These are phyloP conservation scores for Sinella curviseta DNA, from an alignment of 1,140 invertebrate genomes.

Conservation along the genomic window DNA sequence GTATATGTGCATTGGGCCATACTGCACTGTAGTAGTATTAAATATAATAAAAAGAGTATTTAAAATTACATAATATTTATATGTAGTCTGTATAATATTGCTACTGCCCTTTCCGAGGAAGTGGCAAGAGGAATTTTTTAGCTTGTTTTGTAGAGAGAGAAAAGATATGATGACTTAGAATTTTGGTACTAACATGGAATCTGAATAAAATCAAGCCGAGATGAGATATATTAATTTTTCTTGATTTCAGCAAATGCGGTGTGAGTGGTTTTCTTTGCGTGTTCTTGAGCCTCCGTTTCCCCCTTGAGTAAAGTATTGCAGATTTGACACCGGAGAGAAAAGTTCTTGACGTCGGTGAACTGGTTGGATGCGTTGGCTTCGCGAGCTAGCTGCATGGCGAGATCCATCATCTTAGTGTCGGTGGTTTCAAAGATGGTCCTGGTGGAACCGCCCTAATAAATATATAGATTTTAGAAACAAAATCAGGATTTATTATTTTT, in stretches of 20 bases:
- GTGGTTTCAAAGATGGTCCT: conserved; percentile 77
- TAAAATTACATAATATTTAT: not conserved
- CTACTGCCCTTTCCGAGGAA: not conserved
- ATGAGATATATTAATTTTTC: not conserved
- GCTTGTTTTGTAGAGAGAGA: not conserved
- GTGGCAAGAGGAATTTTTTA: not conserved
- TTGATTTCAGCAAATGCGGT: conserved; percentile 76
- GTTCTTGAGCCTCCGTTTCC: conserved; percentile 74
- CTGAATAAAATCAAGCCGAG: not conserved
- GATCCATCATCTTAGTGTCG: conserved; percentile 69
- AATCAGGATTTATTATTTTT: not conserved
- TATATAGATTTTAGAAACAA: not conserved
- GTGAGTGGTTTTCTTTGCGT: conserved; percentile 82
- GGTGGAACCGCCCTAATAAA: conserved; percentile 64
- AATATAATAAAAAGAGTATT: no score
- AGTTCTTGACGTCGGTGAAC: conserved; percentile 85
- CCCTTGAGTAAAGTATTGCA: conserved; percentile 75
- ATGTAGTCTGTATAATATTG: not conserved
- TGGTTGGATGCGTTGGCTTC: conserved; percentile 85
- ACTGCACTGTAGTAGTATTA: no score
- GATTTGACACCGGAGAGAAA: conserved; percentile 76
- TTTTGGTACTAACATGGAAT: not conserved
- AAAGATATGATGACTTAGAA: not conserved
- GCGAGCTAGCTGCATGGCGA: conserved; percentile 78
- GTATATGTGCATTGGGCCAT: no score